Percentiles rank a stretch among this genome's conserved stretches.
Evolutionary conservation across 1,140 invertebrate genomes (phyloP).

Genomic region (Ooceraea biroi): DNA sequence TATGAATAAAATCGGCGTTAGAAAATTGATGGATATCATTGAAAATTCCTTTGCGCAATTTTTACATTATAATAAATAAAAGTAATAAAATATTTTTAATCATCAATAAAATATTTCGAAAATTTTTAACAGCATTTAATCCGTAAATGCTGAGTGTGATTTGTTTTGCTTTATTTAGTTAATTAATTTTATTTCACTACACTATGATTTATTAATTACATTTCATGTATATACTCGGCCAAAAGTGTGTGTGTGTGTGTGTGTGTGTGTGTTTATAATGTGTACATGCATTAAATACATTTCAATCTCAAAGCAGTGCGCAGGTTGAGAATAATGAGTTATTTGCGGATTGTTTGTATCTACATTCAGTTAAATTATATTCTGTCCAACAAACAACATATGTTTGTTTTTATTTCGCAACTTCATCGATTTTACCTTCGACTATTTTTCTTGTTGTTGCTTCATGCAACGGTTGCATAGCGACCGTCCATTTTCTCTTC

Average conservation of each 20-base stretch:
- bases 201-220: slow-evolving; percentile 5
- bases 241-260: no score
- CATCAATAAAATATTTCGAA: not conserved
- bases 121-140: not conserved
- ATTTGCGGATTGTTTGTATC: not conserved
- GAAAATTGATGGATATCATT: slow-evolving; percentile 20
- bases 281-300: not conserved
- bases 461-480: not conserved
- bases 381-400: not conserved
- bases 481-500: not conserved
- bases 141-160: not conserved
- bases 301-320: not conserved
- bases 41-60: not conserved
- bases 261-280: no score
- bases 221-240: not conserved
- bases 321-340: no score
- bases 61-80: not conserved
- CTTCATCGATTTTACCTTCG: not conserved
- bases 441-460: not conserved
- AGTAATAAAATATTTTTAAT: not conserved
- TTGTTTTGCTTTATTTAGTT: not conserved
- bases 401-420: not conserved
- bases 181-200: no score
- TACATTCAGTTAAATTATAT: not conserved
- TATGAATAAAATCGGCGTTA: not conserved